These are phyloP conservation scores for Cotesia vestalis DNA, from an alignment of 1,140 invertebrate species.

Conservation along the genomic window DNA sequence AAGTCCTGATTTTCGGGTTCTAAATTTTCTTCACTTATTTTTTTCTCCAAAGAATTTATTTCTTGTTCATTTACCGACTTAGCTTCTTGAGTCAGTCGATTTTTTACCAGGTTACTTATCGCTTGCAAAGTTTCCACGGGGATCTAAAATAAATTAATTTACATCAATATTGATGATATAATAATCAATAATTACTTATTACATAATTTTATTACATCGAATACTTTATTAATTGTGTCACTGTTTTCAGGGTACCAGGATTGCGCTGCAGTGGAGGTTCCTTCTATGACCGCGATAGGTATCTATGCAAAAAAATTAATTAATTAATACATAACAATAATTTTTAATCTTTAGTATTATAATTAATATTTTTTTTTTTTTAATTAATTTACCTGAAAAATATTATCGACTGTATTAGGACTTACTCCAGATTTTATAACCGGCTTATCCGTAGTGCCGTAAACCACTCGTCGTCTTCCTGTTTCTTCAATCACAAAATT, in stretches of 20 bases:
- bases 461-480: background rate
- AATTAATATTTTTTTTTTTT: background rate
- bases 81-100: background rate
- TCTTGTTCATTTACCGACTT: background rate
- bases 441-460: background rate
- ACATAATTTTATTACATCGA: constrained; percentile 48
- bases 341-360: background rate
- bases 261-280: constrained; percentile 51
- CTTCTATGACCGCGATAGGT: constrained; percentile 54
- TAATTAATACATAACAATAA: constrained; percentile 3
- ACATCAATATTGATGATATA: background rate
- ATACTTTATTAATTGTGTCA: constrained; percentile 46
- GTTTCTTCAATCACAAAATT: constrained; percentile 17
- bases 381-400: constrained; percentile 26
- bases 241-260: constrained; percentile 49
- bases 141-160: constrained; percentile 16
- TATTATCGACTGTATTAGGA: constrained; percentile 14
- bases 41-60: too few species aligned
- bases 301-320: constrained; percentile 47
- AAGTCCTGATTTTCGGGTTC: background rate
- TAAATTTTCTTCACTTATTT: too few species aligned
- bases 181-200: background rate
- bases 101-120: constrained; percentile 21
- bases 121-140: constrained; percentile 33
- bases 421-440: background rate